Conservation (phyloP, 2,113 vertebrate species). For the Chrysochloris asiatica region DNA sequence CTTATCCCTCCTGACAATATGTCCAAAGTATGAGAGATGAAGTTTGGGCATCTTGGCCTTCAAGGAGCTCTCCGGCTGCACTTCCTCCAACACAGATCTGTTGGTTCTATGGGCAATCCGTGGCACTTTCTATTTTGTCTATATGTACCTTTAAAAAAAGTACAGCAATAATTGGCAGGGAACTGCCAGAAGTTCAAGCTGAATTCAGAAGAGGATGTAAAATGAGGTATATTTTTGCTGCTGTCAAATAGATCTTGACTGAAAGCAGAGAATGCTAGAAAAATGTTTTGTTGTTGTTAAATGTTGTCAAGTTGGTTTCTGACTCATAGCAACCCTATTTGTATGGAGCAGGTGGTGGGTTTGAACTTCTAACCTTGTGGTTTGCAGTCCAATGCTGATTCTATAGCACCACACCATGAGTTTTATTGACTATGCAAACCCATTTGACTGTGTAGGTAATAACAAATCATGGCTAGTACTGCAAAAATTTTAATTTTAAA, state of each 20-base stretch:
- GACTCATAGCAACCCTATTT: no score
- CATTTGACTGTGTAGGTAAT: neutral
- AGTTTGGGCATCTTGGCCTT: neutral
- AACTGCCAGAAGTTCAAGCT: neutral
- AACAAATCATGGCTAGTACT: neutral
- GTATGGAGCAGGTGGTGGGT: no score
- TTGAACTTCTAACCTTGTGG: no score
- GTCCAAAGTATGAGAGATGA: neutral
- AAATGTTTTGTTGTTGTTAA: neutral
- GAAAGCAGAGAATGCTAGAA: neutral
- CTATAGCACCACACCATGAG: no score
- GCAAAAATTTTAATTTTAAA: neutral
- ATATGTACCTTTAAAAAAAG: neutral
- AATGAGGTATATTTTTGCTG: neutral
- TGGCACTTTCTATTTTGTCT: neutral
- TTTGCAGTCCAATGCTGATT: no score
- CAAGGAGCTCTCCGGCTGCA: neutral
- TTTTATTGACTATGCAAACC: neutral
- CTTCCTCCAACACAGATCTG: neutral
- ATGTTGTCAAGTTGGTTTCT: no score
- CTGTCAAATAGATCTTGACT: neutral
- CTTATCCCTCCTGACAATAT: neutral
- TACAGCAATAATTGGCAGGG: neutral
- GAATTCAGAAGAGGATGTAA: neutral
- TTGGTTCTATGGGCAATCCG: neutral